A percentile compares a stretch with the other conserved stretches of the same genome.
Evolutionary conservation across 2,888 invertebrate species (phyloP).

Genomic region (Diplolepis rosae): DNA sequence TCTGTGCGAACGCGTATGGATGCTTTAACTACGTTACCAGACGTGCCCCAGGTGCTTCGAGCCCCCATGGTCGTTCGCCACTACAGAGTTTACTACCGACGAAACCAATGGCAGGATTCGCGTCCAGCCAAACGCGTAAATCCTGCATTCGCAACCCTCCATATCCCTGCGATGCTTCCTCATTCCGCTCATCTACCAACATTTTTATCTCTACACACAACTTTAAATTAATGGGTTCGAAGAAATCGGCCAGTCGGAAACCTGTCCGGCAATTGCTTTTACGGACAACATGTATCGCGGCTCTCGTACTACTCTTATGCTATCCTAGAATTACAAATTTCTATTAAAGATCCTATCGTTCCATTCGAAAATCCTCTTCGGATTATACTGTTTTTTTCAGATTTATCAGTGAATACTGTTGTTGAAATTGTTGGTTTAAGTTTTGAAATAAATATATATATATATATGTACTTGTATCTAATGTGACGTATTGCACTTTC

Average conservation of each 20-base stretch:
- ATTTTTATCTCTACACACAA: conserved; percentile 45
- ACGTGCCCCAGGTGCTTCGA: conserved; percentile 65
- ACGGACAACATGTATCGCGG: background rate
- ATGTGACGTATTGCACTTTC: too few relatives aligned
- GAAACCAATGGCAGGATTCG: conserved; percentile 68
- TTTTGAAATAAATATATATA: too few relatives aligned
- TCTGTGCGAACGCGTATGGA: conserved; percentile 45
- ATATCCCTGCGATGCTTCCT: conserved; percentile 8
- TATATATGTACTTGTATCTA: too few relatives aligned
- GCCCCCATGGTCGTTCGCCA: conserved; percentile 60
- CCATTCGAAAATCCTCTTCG: background rate
- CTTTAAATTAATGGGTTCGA: conserved; percentile 53
- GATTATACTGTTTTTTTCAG: too few relatives aligned
- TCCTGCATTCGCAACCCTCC: conserved; percentile 57
- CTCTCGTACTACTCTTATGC: background rate
- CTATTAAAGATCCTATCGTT: background rate
- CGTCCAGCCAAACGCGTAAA: conserved; percentile 64
- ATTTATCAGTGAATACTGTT: too few relatives aligned
- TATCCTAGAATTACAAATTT: background rate
- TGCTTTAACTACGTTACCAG: conserved; percentile 65
- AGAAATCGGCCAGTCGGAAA: background rate
- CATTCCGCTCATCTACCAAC: conserved; percentile 40
- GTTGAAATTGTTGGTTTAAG: too few relatives aligned
- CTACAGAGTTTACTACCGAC: conserved; percentile 67
- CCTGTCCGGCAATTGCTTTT: background rate